Percentiles rank a stretch among this genome's conserved stretches.
These are phyloP conservation scores for Agapetus fuscipes DNA, from an alignment of 2,888 invertebrate genomes.

Conservation along the genomic window DNA sequence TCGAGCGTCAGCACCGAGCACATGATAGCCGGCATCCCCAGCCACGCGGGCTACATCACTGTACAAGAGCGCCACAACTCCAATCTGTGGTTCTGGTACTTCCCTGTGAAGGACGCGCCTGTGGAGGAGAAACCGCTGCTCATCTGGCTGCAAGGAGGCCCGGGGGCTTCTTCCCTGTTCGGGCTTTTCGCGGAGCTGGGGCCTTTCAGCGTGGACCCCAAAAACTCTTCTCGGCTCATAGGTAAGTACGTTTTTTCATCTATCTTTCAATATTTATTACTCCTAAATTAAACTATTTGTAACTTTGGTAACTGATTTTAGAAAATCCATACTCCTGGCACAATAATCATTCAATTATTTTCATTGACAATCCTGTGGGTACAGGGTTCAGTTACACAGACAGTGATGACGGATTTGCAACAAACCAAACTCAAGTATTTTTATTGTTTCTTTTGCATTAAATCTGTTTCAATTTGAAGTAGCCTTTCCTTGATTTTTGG, in stretches of 20 bases:
- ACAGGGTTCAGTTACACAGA: conserved; percentile 58
- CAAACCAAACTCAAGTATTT: conserved; percentile 53
- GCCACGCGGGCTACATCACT: conserved; percentile 42
- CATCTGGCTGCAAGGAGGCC: conserved; percentile 52
- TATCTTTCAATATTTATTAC: no score
- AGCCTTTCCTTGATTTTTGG: no score
- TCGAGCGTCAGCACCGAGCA: conserved; percentile 36
- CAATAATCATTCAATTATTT: conserved; percentile 51
- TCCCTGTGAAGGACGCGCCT: conserved; percentile 52
- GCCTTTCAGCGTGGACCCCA: conserved; percentile 46
- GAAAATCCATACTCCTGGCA: conserved; percentile 48
- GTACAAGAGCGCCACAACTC: conserved; percentile 69
- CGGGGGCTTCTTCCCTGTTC: conserved; percentile 47
- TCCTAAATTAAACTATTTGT: no score
- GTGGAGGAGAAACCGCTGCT: conserved; percentile 45
- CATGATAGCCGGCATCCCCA: conserved; percentile 38
- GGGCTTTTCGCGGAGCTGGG: conserved; percentile 55
- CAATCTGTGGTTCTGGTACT: conserved; percentile 81
- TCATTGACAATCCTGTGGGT: no score
- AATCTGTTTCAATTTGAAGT: no score
- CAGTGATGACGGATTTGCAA: conserved; percentile 51
- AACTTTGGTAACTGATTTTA: no score
- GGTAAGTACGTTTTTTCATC: no score
- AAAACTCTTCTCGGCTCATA: no score
- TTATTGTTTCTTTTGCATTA: no score